Conservation (phyloP, 1,140 invertebrate genomes). For the Ectropis grisescens region DNA sequence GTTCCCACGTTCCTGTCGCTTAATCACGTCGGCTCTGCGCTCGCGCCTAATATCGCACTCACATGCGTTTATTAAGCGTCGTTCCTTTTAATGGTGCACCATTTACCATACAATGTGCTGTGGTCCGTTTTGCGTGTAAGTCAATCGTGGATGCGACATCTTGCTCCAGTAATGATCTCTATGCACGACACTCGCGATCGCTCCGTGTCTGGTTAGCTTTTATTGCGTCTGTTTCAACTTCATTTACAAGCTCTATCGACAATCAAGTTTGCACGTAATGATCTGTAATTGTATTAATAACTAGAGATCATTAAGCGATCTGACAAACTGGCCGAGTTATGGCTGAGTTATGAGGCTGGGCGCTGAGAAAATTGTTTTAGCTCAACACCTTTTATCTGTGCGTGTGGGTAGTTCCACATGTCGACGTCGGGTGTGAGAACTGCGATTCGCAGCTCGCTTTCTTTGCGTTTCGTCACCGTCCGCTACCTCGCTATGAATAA, state of each 20-base stretch:
- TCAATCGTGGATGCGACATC: slow-evolving; percentile 25
- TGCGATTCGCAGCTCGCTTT: slow-evolving; percentile 19
- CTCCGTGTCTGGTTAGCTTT: not conserved
- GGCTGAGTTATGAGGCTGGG: too few species aligned
- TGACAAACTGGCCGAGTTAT: too few species aligned
- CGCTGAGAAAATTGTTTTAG: too few species aligned
- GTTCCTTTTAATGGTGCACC: slow-evolving; percentile 55
- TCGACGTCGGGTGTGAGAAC: slow-evolving; percentile 15
- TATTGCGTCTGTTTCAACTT: not conserved
- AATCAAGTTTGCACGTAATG: too few species aligned
- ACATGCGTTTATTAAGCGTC: slow-evolving; percentile 66
- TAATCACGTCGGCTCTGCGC: slow-evolving; percentile 47
- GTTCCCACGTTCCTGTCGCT: slow-evolving; percentile 56
- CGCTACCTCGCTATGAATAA: slow-evolving; percentile 24
- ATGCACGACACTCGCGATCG: slow-evolving; percentile 14
- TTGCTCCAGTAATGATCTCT: slow-evolving; percentile 17
- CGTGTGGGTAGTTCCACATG: slow-evolving; percentile 3
- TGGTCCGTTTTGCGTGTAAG: slow-evolving; percentile 43
- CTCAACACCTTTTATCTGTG: too few species aligned
- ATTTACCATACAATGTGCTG: slow-evolving; percentile 60
- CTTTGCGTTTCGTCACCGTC: slow-evolving; percentile 27
- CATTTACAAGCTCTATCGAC: not conserved
- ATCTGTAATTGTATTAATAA: too few species aligned
- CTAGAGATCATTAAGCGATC: too few species aligned
- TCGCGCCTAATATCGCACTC: slow-evolving; percentile 55